Evolutionary conservation across 1,140 invertebrate genomes (phyloP), one percentile per base, ranked within the genome.

Genomic region (Forficula auricularia): DNA sequence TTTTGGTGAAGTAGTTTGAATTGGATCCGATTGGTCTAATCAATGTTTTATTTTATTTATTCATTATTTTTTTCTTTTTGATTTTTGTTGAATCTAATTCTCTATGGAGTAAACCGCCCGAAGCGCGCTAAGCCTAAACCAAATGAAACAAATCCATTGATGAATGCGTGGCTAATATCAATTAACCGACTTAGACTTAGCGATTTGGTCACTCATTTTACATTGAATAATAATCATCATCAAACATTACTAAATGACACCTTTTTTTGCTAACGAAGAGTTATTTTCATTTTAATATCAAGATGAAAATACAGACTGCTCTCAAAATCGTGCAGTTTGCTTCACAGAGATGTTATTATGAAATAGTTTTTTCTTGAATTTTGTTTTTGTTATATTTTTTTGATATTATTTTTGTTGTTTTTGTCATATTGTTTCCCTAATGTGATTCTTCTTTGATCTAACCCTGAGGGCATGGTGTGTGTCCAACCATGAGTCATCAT

Each of bases 301-400:
- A 48, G 40, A 33, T 38, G 16, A 32, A 44, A 30, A 46, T 44
- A 40, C 44, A 52, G 49, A 37, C 45, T 49, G 44, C 22, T 27
- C 43, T 48, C 40, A 46, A 51, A 52, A 50, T 48, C 51, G 52
- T 54, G 52, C 52, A 54, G 52, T 54, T 54, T 54, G 50, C 52
- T 54, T 52, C 51, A 49, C 42, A 51, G 50, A 49, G 41, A 38
- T 50, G 32, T 27, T 27, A 27, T 27, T 27, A 27, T 27, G 4
- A 6, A 27, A 6, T 27, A 6, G 10, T 27, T 27, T 27, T 27
- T 27, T 27, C 10, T 27, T 6, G 4, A 10, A 27, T 27, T 27
- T 10, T 27, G 4, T 27, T 27, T 6, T 27, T 27, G 10, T 27
- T 27, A 27, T 27, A 6, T 27, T 27, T 27, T 27, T 27, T 27